phyloP scores from a whole-genome alignment of 2,888 invertebrate genomes.

The Nomada lathburiana region DNA sequence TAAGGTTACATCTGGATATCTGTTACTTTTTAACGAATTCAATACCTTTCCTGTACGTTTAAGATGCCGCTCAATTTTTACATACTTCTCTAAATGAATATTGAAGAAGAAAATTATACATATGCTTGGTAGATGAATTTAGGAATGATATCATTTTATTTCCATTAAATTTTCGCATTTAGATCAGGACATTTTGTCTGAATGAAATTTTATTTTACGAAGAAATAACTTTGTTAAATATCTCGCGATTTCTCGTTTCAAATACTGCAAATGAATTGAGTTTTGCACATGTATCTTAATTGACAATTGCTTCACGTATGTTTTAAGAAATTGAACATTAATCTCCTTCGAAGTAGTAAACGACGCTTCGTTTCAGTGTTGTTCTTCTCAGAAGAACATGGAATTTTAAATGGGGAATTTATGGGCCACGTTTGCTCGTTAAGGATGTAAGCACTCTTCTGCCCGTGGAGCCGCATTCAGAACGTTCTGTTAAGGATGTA shows the following conservation, averaged over 20 bases:
- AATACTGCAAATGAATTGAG: not conserved
- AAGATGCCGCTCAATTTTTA: not conserved
- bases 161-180: no score
- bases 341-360: not conserved
- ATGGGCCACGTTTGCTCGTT: slow-evolving; percentile 15
- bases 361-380: not conserved
- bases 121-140: not conserved
- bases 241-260: not conserved
- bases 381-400: not conserved
- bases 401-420: slow-evolving; percentile 26
- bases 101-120: not conserved
- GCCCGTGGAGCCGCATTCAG: slow-evolving; percentile 14
- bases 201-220: not conserved
- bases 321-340: not conserved
- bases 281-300: not conserved
- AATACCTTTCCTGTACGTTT: not conserved
- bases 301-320: not conserved
- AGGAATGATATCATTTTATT: no score
- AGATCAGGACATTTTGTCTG: not conserved
- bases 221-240: not conserved
- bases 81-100: not conserved
- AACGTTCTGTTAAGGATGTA: slow-evolving; percentile 23
- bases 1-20: not conserved
- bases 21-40: no score
- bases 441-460: slow-evolving; percentile 34